Base-by-base conservation (phyloP, 1,140 invertebrate genomes). In the Pseudobourletiella spinata region DNA sequence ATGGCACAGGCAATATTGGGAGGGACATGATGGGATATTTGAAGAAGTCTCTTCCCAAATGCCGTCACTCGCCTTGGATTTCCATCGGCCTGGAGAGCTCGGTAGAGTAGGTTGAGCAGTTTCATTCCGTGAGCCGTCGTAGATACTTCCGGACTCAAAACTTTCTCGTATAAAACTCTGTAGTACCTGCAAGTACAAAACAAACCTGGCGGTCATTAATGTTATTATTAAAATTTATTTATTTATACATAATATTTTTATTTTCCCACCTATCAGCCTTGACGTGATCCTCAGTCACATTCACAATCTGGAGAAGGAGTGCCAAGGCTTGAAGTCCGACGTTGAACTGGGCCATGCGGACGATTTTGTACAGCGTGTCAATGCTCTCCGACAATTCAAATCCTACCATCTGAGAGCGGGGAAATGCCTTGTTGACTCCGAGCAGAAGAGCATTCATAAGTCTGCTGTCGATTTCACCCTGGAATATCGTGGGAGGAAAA, bases 401-500 rank as follows among this genome's bases (percentile, higher is more conserved):
- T 76, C 71, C 39, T 76, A 78, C 61, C 79, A 80, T 48, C 72
- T 84, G 84, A 59, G 79, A 83, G 77, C 83, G 91, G 1, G 87
- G 88, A 78, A 86, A 94, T 2, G 91, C 88, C 64, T 89, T 81
- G 72, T 92, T 92, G 4, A 95, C 87, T 1, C 92, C 93, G 48
- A 83, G 85, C 48, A 97, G 76, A 18, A 99, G 83, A 1, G 86
- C 91, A 62, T 86, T 86, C 87, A 98, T 91, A 76, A 97, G 85
- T 71, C 89, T 86, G 43, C 85, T 89, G 71, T 96, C 88, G 1
- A 96, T 85, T 66, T 95, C 91, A 24, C 91, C 89, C 82, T 89
- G 69, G 44, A 75, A 76, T 30, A 32, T 56, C 28, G 14, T 28
- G 22, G 35, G 11, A 39, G 35, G 11, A 11, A 39, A 39, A 39